phyloP scores from a whole-genome alignment of 2,888 invertebrate species.

The Uloborus plumipes region DNA sequence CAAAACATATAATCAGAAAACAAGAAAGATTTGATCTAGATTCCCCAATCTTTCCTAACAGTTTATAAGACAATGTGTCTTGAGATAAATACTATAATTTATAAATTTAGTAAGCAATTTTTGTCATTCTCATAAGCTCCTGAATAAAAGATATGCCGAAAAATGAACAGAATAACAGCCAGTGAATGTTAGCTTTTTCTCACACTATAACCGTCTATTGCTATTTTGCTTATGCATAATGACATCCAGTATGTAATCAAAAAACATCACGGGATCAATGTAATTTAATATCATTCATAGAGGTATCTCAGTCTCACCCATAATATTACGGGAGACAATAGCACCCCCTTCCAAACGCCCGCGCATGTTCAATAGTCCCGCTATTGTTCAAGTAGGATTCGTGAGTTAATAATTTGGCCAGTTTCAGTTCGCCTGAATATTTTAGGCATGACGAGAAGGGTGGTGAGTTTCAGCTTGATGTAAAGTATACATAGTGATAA shows the following conservation, averaged over 20 bases:
- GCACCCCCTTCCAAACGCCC: slow-evolving; percentile 38
- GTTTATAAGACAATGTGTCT: no score
- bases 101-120: no score
- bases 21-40: no score
- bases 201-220: no score
- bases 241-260: slow-evolving; percentile 18
- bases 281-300: slow-evolving; percentile 45
- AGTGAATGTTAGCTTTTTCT: no score
- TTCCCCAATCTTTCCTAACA: no score
- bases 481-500: slow-evolving; percentile 46
- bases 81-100: no score
- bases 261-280: background rate
- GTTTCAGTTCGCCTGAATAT: slow-evolving; percentile 19
- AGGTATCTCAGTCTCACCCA: slow-evolving; percentile 27
- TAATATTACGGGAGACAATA: slow-evolving; percentile 47
- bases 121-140: no score
- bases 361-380: slow-evolving; percentile 26
- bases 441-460: slow-evolving; percentile 42
- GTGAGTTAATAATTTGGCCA: slow-evolving; percentile 47
- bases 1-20: no score
- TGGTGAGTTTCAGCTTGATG: slow-evolving; percentile 22
- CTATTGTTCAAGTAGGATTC: slow-evolving; percentile 35
- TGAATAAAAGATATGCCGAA: no score
- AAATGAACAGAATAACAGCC: no score
- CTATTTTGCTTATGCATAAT: background rate